These are phyloP conservation scores for Palythoa caribaeorum DNA, from an alignment of 92 coral and sea anemone genomes.

Conservation along the genomic window DNA sequence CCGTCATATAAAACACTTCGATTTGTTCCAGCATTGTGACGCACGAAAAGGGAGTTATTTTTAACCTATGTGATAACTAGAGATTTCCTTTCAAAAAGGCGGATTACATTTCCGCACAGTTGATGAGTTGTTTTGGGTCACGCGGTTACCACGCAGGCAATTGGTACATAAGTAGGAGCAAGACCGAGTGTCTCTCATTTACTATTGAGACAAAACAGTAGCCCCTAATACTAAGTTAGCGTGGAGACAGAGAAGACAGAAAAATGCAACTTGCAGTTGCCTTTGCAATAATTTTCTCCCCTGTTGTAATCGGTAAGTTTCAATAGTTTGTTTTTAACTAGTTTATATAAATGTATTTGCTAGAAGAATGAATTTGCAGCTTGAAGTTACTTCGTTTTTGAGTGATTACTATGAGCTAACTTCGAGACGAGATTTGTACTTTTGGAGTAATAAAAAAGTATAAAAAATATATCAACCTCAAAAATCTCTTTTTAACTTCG, in stretches of 20 bases:
- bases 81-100: constrained; percentile 6
- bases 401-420: too few relatives aligned
- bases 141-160: background rate
- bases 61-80: background rate
- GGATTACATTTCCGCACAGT: constrained; percentile 23
- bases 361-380: background rate
- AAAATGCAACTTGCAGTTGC: constrained; percentile 8
- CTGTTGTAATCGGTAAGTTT: constrained; percentile 3
- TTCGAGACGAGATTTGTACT: too few relatives aligned
- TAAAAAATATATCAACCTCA: background rate
- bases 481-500: too few relatives aligned
- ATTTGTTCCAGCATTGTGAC: constrained; percentile 48
- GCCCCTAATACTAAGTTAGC: background rate
- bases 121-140: constrained; percentile 26
- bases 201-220: background rate
- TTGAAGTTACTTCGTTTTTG: background rate
- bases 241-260: constrained; percentile 9
- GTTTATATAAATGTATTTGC: background rate
- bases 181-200: background rate
- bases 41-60: background rate
- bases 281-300: background rate
- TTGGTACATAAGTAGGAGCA: constrained; percentile 6
- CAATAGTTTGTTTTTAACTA: background rate
- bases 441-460: too few relatives aligned
- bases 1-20: background rate